Evolutionary conservation across 2,797 vertebrate genomes (phyloP), one percentile per base, ranked within the genome.

Genomic region (Bucorvus abyssinicus): DNA sequence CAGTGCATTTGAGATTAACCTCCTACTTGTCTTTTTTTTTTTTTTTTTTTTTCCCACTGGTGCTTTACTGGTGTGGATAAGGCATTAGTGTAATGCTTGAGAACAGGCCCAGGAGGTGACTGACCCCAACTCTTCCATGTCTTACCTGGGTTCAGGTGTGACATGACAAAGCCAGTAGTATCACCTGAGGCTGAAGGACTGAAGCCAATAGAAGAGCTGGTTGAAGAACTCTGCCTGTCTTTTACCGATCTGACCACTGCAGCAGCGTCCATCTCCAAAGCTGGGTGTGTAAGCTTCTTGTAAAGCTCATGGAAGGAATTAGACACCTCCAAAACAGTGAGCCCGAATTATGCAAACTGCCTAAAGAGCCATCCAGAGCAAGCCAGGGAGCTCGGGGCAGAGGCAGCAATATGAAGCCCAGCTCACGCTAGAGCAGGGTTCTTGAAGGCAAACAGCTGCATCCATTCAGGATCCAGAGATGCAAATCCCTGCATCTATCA

Each of bases 291-390:
- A 67, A 67, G 7, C 36, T 80, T 73, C 52, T 52, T 60, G 14
- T 22, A 23, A 77, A 68, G 14, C 32, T 85, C 11, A 5, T 24
- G 49, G 56, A 76, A 77, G 15, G 18, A 71, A 44, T 30, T 22
- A 47, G 19, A 73, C 8, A 26, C 7, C 52, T 65, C 52, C 12
- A 42, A 71, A 83, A 47, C 44, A 34, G 20, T 0, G 0, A 56
- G 60, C 53, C 27, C 19, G 68, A 42, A 22, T 53, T 26, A 55
- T 32, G 19, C 36, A n/a, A 24, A 14, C 19, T 32, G 13, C 49
- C 14, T 20, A 9, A 75, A 59, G 7, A 80, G 3, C 32, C 8
- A 38, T 6, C 10, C 27, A 45, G 38, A 56, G 23, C 36, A 27
- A 68, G n/a, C 4, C 14, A 32, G 42, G n/a, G 36, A 52, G 27